Evolutionary conservation across 30 jellyfish, hydroid and myxozoan species (phyloP), one percentile per base, ranked within the genome.

Genomic region (Aurelia sp.): DNA sequence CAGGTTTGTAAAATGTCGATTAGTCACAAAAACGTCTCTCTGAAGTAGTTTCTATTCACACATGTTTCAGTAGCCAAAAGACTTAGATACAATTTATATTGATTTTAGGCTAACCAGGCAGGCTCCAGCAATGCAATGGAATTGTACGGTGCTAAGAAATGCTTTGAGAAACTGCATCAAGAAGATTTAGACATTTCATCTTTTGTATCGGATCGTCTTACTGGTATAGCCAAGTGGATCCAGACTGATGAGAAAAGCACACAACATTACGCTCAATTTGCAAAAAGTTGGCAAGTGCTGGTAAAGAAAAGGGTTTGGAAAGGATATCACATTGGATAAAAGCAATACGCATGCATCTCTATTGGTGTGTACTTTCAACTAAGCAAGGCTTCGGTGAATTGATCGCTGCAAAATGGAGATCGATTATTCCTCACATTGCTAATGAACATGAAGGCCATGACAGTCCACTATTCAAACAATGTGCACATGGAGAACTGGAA

Each of bases 191-290:
- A 27, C 53, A 51, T 69, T 7, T 22, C 33, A 33, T 22, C 79
- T 11, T 71, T 71, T 71, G 82, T 71, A 33, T 71, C 68, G 52
- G 89, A 79, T 33, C 22, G 89, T 13, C 81, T 65, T 62, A 44
- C 37, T 55, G 67, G 89, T 30, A 50, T 79, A 13, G 89, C 89
- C 72, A 79, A 79, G 65, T 79, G 89, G 81, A 41, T 64, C 13
- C 44, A 81, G 44, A 44, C 37, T 4, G 23, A 48, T 8, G 52
- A 64, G n/a, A 61, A 74, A n/a, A 51, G 48, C 31, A 79, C 81
- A 62, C 50, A 18, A 2, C 89, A 79, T 20, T 79, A 13, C 41
- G 76, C 23, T 62, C 71, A 15, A 55, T 79, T 12, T 23, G 44
- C 37, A 62, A 79, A 63, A 79, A 63, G 66, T 35, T 79, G 59